phyloP scores from a whole-genome alignment of 2,888 invertebrate species.

The Clanis bilineata region DNA sequence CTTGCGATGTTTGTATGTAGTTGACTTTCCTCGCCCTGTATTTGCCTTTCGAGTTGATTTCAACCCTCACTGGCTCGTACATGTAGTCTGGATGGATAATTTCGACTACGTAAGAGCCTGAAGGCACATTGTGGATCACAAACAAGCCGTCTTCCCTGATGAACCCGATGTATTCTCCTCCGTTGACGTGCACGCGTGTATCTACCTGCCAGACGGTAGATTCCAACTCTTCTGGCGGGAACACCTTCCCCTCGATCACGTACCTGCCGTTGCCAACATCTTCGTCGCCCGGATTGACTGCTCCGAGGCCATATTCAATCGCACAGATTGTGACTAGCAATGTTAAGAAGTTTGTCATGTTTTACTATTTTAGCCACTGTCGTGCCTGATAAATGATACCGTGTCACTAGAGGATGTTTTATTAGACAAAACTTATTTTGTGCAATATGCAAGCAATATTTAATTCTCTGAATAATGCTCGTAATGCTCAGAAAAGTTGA shows the following conservation, averaged over 20 bases:
- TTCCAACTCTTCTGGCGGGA: constrained; percentile 85
- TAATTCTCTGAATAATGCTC: too few species aligned
- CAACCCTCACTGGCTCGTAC: constrained; percentile 97
- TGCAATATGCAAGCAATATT: too few species aligned
- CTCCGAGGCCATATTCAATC: constrained; percentile 38
- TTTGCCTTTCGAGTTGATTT: constrained; percentile 98
- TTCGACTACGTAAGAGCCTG: constrained; percentile 97
- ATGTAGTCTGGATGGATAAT: constrained; percentile 94
- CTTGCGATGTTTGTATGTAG: constrained; percentile 94
- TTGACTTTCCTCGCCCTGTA: constrained; percentile 97
- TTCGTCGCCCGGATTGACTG: constrained; percentile 57
- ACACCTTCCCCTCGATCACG: constrained; percentile 91
- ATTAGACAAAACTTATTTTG: too few species aligned
- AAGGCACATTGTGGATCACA: constrained; percentile 91
- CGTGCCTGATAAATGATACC: too few species aligned
- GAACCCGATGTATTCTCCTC: constrained; percentile 94
- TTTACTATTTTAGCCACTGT: too few species aligned
- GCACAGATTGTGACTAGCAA: constrained; percentile 3
- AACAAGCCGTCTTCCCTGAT: constrained; percentile 96
- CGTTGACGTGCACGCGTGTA: constrained; percentile 91
- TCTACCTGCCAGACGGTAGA: constrained; percentile 88
- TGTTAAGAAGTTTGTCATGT: constrained; percentile 7
- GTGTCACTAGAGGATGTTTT: too few species aligned
- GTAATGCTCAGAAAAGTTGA: too few species aligned
- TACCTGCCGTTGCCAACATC: constrained; percentile 82